These are phyloP conservation scores for Drosophila ogumai DNA, from an alignment of 1,140 invertebrate genomes.

Conservation along the genomic window DNA sequence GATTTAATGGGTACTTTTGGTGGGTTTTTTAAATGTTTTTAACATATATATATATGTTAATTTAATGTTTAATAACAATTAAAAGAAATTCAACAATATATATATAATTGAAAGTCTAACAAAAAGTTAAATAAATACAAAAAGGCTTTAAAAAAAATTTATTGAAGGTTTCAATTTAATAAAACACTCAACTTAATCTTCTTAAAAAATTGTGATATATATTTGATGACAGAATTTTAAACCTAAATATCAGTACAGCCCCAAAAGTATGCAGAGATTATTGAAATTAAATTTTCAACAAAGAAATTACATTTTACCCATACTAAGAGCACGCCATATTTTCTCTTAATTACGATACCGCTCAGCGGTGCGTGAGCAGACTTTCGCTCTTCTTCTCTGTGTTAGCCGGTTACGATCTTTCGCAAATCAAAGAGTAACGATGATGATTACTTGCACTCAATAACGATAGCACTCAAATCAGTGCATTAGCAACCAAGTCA, in stretches of 20 bases:
- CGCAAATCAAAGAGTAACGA: too few species aligned
- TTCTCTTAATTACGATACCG: too few species aligned
- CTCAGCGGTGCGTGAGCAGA: too few species aligned
- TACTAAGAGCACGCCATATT: too few species aligned
- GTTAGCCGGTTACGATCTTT: too few species aligned
- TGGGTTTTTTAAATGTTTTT: background rate
- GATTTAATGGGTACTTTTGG: background rate
- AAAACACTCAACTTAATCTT: background rate
- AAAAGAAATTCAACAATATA: background rate
- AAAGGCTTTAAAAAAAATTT: background rate
- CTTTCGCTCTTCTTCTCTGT: too few species aligned
- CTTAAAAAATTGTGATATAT: background rate
- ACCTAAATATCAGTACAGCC: background rate
- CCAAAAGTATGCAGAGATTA: slow-evolving; percentile 29
- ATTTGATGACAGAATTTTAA: background rate
- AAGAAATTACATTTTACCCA: too few species aligned
- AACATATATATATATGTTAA: background rate
- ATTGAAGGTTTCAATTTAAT: background rate
- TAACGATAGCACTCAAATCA: too few species aligned
- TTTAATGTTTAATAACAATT: background rate
- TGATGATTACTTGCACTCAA: too few species aligned
- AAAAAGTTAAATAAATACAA: too few species aligned
- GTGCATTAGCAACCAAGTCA: too few species aligned
- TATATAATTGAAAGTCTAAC: too few species aligned
- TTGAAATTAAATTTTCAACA: background rate